Conservation (phyloP, 2,797 vertebrate species). For the Carcharodon carcharias region DNA sequence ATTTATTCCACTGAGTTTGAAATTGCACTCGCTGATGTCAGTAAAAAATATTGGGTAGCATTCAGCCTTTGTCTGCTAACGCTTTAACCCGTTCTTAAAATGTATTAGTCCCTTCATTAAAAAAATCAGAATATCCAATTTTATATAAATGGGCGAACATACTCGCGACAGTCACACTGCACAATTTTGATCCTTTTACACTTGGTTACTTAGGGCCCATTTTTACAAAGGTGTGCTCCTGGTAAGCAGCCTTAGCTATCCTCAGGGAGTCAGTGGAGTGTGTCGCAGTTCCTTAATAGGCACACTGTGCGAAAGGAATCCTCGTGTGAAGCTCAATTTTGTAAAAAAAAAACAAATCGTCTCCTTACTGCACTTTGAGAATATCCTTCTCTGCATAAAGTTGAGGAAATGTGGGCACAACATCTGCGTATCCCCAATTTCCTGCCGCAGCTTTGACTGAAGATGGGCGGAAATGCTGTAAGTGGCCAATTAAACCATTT, state of each 20-base stretch:
- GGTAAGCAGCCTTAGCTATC: background rate
- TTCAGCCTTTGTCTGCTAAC: background rate
- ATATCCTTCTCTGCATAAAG: background rate
- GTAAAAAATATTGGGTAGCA: background rate
- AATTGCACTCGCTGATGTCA: background rate
- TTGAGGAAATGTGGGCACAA: background rate
- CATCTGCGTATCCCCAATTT: background rate
- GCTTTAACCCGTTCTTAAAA: background rate
- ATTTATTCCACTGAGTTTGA: background rate
- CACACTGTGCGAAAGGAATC: background rate
- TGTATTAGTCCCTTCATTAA: background rate
- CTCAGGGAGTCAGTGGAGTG: background rate
- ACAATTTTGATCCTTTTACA: background rate
- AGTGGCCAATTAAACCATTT: background rate
- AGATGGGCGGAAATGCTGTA: background rate
- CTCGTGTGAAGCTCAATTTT: background rate
- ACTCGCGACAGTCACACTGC: background rate
- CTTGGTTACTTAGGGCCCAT: background rate
- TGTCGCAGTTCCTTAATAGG: background rate
- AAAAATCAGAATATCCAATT: background rate
- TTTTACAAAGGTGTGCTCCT: background rate
- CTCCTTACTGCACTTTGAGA: background rate
- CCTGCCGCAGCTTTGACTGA: background rate
- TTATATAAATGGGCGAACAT: background rate
- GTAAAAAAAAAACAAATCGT: background rate